Base-by-base conservation (phyloP, 2,797 vertebrate species). In the Lepidocolaptes lacrymiger region DNA sequence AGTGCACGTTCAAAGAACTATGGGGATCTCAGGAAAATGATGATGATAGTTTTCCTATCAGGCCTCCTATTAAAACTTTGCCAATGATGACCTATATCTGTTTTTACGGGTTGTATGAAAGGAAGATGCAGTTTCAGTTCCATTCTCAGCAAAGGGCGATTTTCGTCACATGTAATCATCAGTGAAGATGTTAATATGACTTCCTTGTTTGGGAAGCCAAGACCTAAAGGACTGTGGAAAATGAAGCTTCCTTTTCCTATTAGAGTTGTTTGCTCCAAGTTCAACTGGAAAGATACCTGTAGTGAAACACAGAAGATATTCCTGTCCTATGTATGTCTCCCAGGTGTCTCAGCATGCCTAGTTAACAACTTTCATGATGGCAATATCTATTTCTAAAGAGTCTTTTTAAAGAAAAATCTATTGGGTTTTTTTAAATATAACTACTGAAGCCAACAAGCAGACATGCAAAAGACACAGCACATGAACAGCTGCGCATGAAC, bases 101-200 rank as follows among this genome's bases (percentile, higher is more conserved):
- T 48, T 90, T 92, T 46, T 67, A 85, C 36, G 41, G 15, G 32
- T 58, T 81, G 7, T 67, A 62, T 66, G 59, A 78, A 89, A 89
- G 51, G 12, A 88, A 93, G 72, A 62, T 49, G 27, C 23, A 49
- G 14, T 84, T 92, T 85, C 66, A 73, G 48, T 79, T 86, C 89
- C 36, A 63, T 91, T 90, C 71, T 77, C 89, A 89, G 54, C 12
- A 89, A 59, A 88, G 28, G 20, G 39, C 69, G 81, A 66, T 93
- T 91, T 96, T 59, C 61, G 87, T 82, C 71, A 82, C 23, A 1
- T 54, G 55, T 52, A 73, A 82, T 85, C 85, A 90, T 90, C 48
- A 91, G 44, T 94, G 88, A 86, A 82, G 69, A 93, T 43, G 12
- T 66, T 93, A 87, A 77, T 58, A 77, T 12, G 11, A 85, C 54